Evolutionary conservation across 2,797 vertebrate genomes (phyloP), one percentile per base, ranked within the genome.

Genomic region (Phalanger gymnotis): DNA sequence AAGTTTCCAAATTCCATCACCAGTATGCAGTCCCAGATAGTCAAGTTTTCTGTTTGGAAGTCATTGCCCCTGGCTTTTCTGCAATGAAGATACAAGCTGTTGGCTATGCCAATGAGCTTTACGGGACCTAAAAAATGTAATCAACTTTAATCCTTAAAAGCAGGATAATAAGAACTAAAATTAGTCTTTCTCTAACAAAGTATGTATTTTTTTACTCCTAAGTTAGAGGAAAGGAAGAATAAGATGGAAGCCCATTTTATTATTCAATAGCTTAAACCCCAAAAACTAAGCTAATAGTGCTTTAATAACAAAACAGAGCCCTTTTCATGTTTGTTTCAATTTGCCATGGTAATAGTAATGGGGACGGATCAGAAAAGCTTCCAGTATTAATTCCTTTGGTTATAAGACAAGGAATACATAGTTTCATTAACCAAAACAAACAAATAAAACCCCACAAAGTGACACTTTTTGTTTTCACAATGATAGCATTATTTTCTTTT

Each of bases 1-100:
- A n/a, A 94, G 52, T 93, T 52, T 95, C 94, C 96, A 95, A 93
- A 57, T 97, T 92, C 47, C 53, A 51, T 93, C 58, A 95, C 56
- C 66, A n/a, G 16, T 97, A 94, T 51, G 28, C 40, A 87, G 12
- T 51, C 73, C 73, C 19, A 25, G 9, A 47, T 25, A 51, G 73
- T 81, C 6, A 81, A 81, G n/a, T 40, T 40, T 81, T 47, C 66
- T 47, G 16, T 51, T 87, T 87, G 73, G 19, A 51, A 87, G 3
- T 27, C 10, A 47, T 87, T 27, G 22, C 40, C 66, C 22, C 7
- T 81, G 66, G 19, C 7, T 47, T 51, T 81, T 87, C 73, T 51
- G 25, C 73, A 51, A 87, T 47, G 40, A 11, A 87, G 10, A 11
- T 87, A 28, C 25, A 27, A 51, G 40, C 25, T 51, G 9, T 87